Conservation (phyloP, 23 tunicate species). For the Clavelina lepadiformis region DNA sequence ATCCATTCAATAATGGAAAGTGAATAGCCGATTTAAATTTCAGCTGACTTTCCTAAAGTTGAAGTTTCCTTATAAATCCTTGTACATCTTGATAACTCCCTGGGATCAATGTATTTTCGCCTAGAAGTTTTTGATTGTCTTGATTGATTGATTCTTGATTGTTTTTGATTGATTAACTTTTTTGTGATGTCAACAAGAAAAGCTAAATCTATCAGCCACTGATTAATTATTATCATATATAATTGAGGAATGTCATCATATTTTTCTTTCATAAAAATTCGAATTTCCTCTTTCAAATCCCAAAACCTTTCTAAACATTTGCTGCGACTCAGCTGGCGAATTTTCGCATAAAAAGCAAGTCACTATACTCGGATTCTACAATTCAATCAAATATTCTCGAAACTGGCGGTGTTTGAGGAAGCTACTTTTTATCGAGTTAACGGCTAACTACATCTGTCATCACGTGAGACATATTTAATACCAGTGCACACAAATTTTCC, state of each 20-base stretch:
- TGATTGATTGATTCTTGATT: no score
- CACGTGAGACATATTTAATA: constrained; percentile 11
- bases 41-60: constrained; percentile 13
- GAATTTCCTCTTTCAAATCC: neutral
- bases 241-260: constrained; percentile 8
- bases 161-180: constrained; percentile 2
- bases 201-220: constrained; percentile 8
- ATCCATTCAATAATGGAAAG: constrained; percentile 9
- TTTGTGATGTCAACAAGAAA: constrained; percentile 7
- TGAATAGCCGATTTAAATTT: constrained; percentile 13
- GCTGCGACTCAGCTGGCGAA: constrained; percentile 3
- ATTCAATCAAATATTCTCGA: constrained; percentile 7
- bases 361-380: neutral
- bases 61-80: constrained; percentile 4
- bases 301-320: constrained; percentile 4
- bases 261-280: neutral
- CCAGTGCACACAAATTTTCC: neutral
- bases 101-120: constrained; percentile 9
- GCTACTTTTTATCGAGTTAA: neutral
- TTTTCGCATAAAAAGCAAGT: constrained; percentile 9
- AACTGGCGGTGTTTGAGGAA: constrained; percentile 1
- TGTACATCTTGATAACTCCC: constrained; percentile 4
- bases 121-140: constrained; percentile 1
- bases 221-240: no score
- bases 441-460: constrained; percentile 2